Evolutionary conservation across 2,888 invertebrate species (phyloP).

Genomic region (Athetis lepigone): DNA sequence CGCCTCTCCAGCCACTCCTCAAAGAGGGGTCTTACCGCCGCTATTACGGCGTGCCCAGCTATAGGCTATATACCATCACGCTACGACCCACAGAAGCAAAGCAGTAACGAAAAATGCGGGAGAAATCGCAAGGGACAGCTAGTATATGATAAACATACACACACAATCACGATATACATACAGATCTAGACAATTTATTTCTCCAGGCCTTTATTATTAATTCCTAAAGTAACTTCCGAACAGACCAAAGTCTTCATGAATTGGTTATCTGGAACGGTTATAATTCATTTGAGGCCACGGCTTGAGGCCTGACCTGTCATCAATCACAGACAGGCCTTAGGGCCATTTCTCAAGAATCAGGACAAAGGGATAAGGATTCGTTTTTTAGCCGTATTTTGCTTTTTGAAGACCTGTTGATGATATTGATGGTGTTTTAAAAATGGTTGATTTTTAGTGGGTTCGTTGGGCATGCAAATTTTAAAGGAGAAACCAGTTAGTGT

Average conservation of each 20-base stretch:
- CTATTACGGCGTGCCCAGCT: too few relatives aligned
- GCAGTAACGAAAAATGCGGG: too few relatives aligned
- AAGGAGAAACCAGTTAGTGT: too few relatives aligned
- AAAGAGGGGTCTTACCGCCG: too few relatives aligned
- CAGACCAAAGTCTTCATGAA: slow-evolving; percentile 14
- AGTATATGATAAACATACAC: too few relatives aligned
- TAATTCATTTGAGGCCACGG: slow-evolving; percentile 52
- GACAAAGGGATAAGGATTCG: slow-evolving; percentile 17
- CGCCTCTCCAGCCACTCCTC: too few relatives aligned
- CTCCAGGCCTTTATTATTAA: background rate
- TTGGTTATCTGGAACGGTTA: slow-evolving; percentile 45
- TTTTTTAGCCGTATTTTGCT: slow-evolving; percentile 36
- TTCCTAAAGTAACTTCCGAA: slow-evolving; percentile 26
- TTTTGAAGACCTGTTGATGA: slow-evolving; percentile 44
- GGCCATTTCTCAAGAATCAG: slow-evolving; percentile 55
- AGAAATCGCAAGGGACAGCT: too few relatives aligned
- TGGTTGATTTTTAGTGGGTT: background rate
- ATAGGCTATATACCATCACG: too few relatives aligned
- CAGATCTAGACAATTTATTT: background rate
- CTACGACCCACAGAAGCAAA: too few relatives aligned
- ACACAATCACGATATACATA: too few relatives aligned
- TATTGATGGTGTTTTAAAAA: slow-evolving; percentile 14
- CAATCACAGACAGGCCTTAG: slow-evolving; percentile 56
- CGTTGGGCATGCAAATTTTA: too few relatives aligned
- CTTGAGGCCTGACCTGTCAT: slow-evolving; percentile 28